Percentiles rank a stretch among this genome's conserved stretches.
Conservation (phyloP, 2,888 invertebrate genomes). For the Blera fallax region DNA sequence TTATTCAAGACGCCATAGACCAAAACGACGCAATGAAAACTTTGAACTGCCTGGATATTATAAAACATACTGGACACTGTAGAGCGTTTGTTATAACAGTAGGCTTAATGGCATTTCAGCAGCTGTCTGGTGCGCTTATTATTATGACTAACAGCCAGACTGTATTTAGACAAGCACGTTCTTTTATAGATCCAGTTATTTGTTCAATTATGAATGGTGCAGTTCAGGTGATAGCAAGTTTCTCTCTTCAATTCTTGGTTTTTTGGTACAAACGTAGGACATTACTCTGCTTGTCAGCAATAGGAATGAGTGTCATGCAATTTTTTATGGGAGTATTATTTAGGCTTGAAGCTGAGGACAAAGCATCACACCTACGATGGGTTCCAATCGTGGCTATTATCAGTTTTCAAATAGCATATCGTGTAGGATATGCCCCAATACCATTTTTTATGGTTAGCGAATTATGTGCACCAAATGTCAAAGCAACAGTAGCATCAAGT, state of each 20-base stretch:
- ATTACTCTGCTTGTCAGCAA: conserved; percentile 87
- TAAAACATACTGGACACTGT: conserved; percentile 85
- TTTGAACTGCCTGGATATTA: not conserved
- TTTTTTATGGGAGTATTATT: conserved; percentile 85
- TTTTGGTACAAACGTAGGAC: conserved; percentile 89
- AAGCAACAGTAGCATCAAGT: conserved; percentile 88
- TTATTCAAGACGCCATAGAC: conserved; percentile 84
- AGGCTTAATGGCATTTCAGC: conserved; percentile 90
- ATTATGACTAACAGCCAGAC: conserved; percentile 89
- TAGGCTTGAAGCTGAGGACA: conserved; percentile 82
- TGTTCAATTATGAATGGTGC: conserved; percentile 88
- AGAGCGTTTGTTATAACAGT: conserved; percentile 89
- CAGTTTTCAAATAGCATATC: conserved; percentile 88
- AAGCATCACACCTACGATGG: conserved; percentile 84
- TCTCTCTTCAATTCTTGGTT: conserved; percentile 88
- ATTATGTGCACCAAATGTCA: conserved; percentile 90
- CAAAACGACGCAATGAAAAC: conserved; percentile 79
- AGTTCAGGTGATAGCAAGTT: conserved; percentile 89
- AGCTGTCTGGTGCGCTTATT: conserved; percentile 91
- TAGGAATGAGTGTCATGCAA: conserved; percentile 86
- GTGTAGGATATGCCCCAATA: conserved; percentile 89
- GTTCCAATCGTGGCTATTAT: conserved; percentile 88
- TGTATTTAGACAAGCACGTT: conserved; percentile 87
- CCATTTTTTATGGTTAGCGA: conserved; percentile 93
- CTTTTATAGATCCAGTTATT: conserved; percentile 84